These are phyloP conservation scores for Poecile montanus DNA, from an alignment of 2,797 vertebrate genomes.

Conservation along the genomic window DNA sequence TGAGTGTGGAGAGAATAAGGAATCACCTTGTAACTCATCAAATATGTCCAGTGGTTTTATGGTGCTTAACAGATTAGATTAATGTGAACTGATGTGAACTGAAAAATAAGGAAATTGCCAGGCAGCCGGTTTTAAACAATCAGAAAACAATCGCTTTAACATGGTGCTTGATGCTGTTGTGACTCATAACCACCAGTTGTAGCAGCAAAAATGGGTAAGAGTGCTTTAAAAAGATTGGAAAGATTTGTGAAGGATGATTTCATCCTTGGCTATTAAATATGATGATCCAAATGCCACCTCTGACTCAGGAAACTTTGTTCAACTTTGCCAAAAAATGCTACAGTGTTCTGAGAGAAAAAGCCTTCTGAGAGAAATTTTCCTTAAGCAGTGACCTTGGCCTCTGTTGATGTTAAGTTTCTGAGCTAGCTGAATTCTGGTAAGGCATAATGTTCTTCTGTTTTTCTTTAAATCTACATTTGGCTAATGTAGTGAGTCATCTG, in stretches of 20 bases:
- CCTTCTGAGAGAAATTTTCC: neutral
- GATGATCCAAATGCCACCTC: neutral
- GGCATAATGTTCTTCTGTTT: neutral
- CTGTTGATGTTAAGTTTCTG: neutral
- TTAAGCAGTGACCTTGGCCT: neutral
- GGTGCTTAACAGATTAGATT: neutral
- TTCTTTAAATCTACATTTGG: neutral
- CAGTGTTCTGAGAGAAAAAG: neutral
- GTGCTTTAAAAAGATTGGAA: neutral
- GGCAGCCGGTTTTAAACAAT: neutral
- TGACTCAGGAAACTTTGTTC: neutral
- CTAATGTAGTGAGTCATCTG: neutral
- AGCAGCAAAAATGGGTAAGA: neutral
- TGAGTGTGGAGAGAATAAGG: neutral
- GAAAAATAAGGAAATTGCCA: neutral
- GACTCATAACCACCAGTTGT: neutral
- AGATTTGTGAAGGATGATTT: conserved; percentile 1
- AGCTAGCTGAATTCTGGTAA: neutral
- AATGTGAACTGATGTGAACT: neutral
- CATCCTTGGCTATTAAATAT: neutral
- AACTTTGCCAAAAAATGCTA: neutral
- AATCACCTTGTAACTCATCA: neutral
- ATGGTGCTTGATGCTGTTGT: neutral
- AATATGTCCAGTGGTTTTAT: neutral
- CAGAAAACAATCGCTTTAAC: neutral